A percentile compares a stretch with the other conserved stretches of the same genome.
Evolutionary conservation across 2,888 invertebrate genomes (phyloP).

Genomic region (Rhaphigaster nebulosa): DNA sequence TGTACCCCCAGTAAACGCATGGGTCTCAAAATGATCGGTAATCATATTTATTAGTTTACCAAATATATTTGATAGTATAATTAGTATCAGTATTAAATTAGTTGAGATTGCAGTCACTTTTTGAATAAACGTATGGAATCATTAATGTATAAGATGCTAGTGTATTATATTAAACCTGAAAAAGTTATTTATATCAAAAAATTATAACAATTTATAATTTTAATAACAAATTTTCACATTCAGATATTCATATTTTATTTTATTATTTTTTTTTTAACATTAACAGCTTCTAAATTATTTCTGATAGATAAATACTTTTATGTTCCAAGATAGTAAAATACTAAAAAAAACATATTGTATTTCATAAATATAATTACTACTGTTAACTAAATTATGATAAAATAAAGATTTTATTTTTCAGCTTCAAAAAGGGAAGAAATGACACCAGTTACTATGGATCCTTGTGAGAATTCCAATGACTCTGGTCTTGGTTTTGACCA

Average conservation of each 20-base stretch:
- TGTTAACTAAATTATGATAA: not conserved
- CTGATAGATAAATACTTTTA: not conserved
- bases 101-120: too few relatives aligned
- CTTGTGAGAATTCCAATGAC: slow-evolving; percentile 91
- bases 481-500: slow-evolving; percentile 89
- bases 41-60: not conserved
- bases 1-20: slow-evolving; percentile 63
- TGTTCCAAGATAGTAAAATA: not conserved
- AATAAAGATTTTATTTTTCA: slow-evolving; percentile 13
- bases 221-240: too few relatives aligned
- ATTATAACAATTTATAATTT: too few relatives aligned
- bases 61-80: not conserved
- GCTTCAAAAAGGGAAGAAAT: slow-evolving; percentile 63
- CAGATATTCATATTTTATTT: too few relatives aligned
- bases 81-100: not conserved
- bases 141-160: too few relatives aligned
- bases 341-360: not conserved
- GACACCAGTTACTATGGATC: slow-evolving; percentile 72
- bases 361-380: not conserved
- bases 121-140: too few relatives aligned
- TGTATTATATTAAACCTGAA: too few relatives aligned
- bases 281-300: too few relatives aligned
- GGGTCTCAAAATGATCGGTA: slow-evolving; percentile 34
- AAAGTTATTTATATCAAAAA: too few relatives aligned
- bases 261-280: too few relatives aligned